Evolutionary conservation across 2,888 invertebrate genomes (phyloP).

Genomic region (Eupithecia centaureata): DNA sequence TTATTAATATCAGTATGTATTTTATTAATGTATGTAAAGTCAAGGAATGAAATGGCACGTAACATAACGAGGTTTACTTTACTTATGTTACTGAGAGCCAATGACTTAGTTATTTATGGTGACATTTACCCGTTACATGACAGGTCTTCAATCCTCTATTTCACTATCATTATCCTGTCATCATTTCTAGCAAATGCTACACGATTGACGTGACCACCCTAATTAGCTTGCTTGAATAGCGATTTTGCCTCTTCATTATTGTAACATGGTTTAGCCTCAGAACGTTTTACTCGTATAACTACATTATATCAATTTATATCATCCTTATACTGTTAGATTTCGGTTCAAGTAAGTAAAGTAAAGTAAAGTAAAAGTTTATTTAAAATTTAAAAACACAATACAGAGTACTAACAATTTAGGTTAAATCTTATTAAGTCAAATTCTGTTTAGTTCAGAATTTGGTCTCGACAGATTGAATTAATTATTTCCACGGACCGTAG

Average conservation of each 20-base stretch:
- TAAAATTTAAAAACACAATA: no score
- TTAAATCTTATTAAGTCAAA: no score
- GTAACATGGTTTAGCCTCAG: background rate
- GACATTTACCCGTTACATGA: constrained; percentile 36
- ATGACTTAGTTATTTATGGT: constrained; percentile 34
- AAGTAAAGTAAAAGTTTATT: background rate
- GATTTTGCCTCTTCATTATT: background rate
- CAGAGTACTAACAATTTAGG: no score
- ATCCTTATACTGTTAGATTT: no score
- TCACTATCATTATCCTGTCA: constrained; percentile 52
- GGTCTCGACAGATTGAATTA: no score
- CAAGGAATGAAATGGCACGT: no score
- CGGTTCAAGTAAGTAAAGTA: no score
- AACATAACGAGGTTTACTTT: no score
- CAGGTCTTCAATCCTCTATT: constrained; percentile 39
- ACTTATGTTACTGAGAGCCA: background rate
- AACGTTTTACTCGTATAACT: background rate
- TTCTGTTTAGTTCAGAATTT: no score
- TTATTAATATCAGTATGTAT: no score
- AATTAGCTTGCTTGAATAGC: background rate
- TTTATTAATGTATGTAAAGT: no score
- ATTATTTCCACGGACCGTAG: no score
- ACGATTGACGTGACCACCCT: background rate
- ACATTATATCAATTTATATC: background rate
- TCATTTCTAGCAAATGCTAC: constrained; percentile 35